A percentile compares a stretch with the other conserved stretches of the same genome.
phyloP scores from a whole-genome alignment of 2,113 vertebrate species.

The Syngnathoides biaculeatus region DNA sequence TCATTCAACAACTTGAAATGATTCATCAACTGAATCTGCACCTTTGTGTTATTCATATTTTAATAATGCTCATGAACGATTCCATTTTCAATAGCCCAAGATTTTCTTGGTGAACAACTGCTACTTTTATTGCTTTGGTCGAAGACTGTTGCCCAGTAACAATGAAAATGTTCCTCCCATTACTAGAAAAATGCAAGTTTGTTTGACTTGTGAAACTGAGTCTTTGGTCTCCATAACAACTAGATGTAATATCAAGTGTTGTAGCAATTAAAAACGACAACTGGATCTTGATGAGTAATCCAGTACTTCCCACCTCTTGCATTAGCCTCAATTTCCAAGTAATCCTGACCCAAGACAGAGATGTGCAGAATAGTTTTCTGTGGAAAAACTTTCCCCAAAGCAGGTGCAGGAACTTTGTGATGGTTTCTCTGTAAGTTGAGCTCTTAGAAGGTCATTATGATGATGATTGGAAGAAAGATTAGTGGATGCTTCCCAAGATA shows the following conservation, averaged over 20 bases:
- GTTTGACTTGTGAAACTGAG: conserved; percentile 33
- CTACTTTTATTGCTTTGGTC: conserved; percentile 12
- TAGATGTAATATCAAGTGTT: conserved; percentile 24
- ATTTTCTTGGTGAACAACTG: not conserved
- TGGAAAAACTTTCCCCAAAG: conserved; percentile 6
- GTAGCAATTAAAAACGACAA: conserved; percentile 27
- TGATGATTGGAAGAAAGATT: conserved; percentile 30
- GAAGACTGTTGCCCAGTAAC: conserved; percentile 3
- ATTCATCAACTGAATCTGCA: conserved; percentile 8
- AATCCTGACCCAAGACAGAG: conserved; percentile 12
- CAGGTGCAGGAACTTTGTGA: not conserved
- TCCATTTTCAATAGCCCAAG: conserved; percentile 4
- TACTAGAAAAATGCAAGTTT: conserved; percentile 24
- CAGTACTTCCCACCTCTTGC: not conserved
- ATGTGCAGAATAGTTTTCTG: conserved; percentile 7
- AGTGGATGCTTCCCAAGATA: conserved; percentile 1
- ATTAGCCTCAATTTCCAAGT: not conserved
- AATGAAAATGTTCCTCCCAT: conserved; percentile 23
- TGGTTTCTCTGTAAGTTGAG: conserved; percentile 19
- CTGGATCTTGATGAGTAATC: conserved; percentile 14
- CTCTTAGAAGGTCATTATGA: conserved; percentile 14
- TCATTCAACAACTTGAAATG: not conserved
- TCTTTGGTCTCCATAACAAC: conserved; percentile 41
- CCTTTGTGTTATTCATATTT: not conserved
- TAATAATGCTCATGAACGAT: conserved; percentile 1